Base-by-base conservation (phyloP, 2,888 invertebrate species). In the Abrostola triplasia region DNA sequence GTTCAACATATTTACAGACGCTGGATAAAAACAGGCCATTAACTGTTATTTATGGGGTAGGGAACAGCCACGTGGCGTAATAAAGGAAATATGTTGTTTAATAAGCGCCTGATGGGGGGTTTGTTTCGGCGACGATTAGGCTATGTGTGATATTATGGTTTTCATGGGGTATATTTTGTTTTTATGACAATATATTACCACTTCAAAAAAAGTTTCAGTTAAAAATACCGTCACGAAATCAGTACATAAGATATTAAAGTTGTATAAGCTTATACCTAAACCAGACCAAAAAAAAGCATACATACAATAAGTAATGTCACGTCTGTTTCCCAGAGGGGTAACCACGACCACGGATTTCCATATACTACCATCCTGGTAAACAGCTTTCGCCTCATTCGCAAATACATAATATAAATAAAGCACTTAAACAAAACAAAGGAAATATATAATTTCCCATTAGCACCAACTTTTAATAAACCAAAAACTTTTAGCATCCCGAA, bases 21-120 rank as follows among this genome's bases (percentile, higher is more conserved):
- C 55, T 66, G 64, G 58, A 67, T 64, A 77, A 68, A 79, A 77
- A 80, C 69, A 49, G 71, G 64, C 65, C 63, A 68, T 80, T 79
- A 72, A 56, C 35, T 47, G 73, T 79, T 77, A 79, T 79, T 79
- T 79, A 77, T 70, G 64, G 56, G 41, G 38, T 52, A 53, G 76
- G 44, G 51, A 48, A 59, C 7, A 66, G 63, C 57, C 64, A 70
- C 76, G 50, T 57, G 54, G 36, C 11, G 53, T 58, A 58, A 53
- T 69, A 68, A 70, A 64, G 56, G 57, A 68, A 68, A 73, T 66
- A 76, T 79, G 69, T 64, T 69, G 60, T 66, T 65, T 75, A 64
- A 64, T 70, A 67, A 35, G 49, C 57, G 41, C 49, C 12, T 59
- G 13, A 60, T 65, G 48, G 44, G 35, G 8, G 36, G 36, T 51